Percentiles rank a stretch among this genome's conserved stretches.
These are phyloP conservation scores for Cryptophagus acutangulus DNA, from an alignment of 2,888 invertebrate genomes.

Conservation along the genomic window DNA sequence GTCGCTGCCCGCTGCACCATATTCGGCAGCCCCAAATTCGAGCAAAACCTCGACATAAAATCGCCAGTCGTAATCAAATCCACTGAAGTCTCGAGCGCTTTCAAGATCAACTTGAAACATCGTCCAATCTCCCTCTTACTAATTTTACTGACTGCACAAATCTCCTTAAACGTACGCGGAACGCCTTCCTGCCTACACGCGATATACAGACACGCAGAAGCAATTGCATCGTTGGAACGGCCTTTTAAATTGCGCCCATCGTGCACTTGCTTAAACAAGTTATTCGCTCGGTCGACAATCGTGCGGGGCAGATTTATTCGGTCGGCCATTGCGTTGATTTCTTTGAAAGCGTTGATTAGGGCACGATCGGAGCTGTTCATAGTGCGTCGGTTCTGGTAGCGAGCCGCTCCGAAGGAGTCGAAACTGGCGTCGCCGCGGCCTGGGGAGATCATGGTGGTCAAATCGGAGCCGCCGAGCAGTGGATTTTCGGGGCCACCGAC, in stretches of 20 bases:
- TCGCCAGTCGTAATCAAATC: slow-evolving; percentile 97
- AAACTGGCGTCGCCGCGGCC: slow-evolving; percentile 74
- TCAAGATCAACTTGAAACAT: slow-evolving; percentile 95
- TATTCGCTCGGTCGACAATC: slow-evolving; percentile 94
- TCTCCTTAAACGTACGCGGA: slow-evolving; percentile 98
- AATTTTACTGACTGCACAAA: slow-evolving; percentile 97
- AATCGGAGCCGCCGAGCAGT: slow-evolving; percentile 87
- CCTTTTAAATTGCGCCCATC: slow-evolving; percentile 89
- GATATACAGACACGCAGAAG: slow-evolving; percentile 97
- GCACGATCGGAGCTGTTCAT: slow-evolving; percentile 95
- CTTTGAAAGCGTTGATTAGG: slow-evolving; percentile 90
- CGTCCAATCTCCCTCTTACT: slow-evolving; percentile 99
- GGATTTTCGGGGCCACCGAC: slow-evolving; percentile 99
- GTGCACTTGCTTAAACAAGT: slow-evolving; percentile 96
- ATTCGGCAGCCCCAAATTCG: slow-evolving; percentile 86
- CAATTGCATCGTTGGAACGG: slow-evolving; percentile 95
- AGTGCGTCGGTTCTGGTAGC: slow-evolving; percentile 69
- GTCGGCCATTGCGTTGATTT: slow-evolving; percentile 98
- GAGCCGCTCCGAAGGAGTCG: slow-evolving; percentile 77
- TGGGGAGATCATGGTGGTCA: slow-evolving; percentile 91
- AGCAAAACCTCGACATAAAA: slow-evolving; percentile 98
- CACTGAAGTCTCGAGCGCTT: slow-evolving; percentile 93
- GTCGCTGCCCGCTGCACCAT: slow-evolving; percentile 92
- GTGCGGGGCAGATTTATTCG: slow-evolving; percentile 94
- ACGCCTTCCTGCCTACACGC: slow-evolving; percentile 98